Base-by-base conservation (phyloP, 2,888 invertebrate species). In the Callimorpha dominula region DNA sequence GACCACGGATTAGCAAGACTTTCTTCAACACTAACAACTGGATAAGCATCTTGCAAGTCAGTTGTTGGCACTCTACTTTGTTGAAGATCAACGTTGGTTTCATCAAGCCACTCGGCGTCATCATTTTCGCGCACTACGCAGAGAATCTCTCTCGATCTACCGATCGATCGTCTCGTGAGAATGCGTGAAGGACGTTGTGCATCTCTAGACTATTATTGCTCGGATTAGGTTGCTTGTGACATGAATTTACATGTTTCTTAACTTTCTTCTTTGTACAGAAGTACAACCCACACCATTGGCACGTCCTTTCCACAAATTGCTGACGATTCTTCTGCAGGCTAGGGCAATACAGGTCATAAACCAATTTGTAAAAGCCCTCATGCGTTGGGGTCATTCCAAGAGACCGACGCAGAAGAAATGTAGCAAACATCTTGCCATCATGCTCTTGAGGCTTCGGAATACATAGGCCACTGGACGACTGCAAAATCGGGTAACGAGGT, bases 1-100 rank as follows among this genome's bases (percentile, higher is more conserved):
- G 78, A 74, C 74, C 76, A 75, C 67, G 76, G 73, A 73, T 76
- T 74, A 76, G 73, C 72, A 65, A 76, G 74, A 76, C 70, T 73
- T 57, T 57, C 57, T 57, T 57, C 57, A 57, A 62, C 62, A 62
- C 62, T 40, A 62, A 62, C 12, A 62, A 78, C 60, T 73, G 75
- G 73, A 77, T 71, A 77, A 79, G 77, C 70, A 76, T 77, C 69
- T 74, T 72, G 68, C 73, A 73, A 65, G 71, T 77, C 71, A 71
- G 77, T 49, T 74, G 72, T 78, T 72, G 74, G 78, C 70, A 72
- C 73, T 70, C 40, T 62, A 11, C 62, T 62, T 62, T 62, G 60
- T 60, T 60, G 60, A 31, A 60, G n/a, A 60, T 60, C 40, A 62
- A 46, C 64, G 11, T 46, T 31, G 68, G 46, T 43, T 46, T 64